Percentiles rank a stretch among this genome's conserved stretches.
phyloP scores from a whole-genome alignment of 2,113 vertebrate genomes.

The Sula dactylatra region DNA sequence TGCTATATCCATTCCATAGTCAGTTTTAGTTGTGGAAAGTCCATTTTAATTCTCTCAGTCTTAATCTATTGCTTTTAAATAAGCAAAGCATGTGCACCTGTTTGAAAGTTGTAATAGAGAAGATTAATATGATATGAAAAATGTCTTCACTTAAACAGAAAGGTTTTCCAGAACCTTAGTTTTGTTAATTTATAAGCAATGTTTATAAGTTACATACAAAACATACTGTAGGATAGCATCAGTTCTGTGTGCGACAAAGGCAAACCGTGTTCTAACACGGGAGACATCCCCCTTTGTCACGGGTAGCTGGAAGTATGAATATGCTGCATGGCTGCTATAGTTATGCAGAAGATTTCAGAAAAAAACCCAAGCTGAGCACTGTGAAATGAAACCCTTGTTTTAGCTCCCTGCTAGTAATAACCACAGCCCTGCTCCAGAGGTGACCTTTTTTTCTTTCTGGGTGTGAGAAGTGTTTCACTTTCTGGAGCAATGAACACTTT shows the following conservation, averaged over 20 bases:
- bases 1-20: conserved; percentile 41
- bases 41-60: conserved; percentile 46
- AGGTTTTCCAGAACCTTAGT: conserved; percentile 36
- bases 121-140: conserved; percentile 66
- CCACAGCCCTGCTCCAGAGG: not conserved
- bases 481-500: not conserved
- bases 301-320: not conserved
- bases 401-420: not conserved
- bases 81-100: conserved; percentile 23
- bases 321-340: not conserved
- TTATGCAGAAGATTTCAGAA: not conserved
- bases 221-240: not conserved
- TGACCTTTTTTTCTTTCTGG: not conserved
- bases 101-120: conserved; percentile 36
- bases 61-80: conserved; percentile 62
- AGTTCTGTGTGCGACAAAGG: conserved; percentile 10
- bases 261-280: not conserved
- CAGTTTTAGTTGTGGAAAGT: conserved; percentile 38
- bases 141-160: conserved; percentile 64
- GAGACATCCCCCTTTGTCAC: not conserved
- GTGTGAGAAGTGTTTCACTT: not conserved
- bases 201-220: conserved; percentile 48
- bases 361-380: not conserved
- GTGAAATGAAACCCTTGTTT: not conserved
- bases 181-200: conserved; percentile 45